Percentiles rank a stretch among this genome's conserved stretches.
phyloP scores from a whole-genome alignment of 2,113 vertebrate species.

The Serinus canaria region DNA sequence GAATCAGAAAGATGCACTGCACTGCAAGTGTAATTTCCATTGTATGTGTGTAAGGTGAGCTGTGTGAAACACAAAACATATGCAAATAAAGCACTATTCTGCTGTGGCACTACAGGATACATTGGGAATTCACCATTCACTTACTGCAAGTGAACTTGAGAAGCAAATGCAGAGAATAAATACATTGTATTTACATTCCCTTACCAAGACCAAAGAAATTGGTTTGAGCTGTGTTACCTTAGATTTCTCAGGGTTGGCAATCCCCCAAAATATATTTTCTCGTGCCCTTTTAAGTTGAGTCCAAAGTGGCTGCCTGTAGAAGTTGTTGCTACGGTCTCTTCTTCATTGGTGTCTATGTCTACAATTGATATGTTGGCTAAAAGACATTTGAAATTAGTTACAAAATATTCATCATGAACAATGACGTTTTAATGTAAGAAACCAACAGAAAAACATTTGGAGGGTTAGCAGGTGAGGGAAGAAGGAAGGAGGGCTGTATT shows the following conservation, averaged over 20 bases:
- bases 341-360: slow-evolving; percentile 83
- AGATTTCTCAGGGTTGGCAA: slow-evolving; percentile 88
- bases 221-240: slow-evolving; percentile 75
- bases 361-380: slow-evolving; percentile 87
- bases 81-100: neutral
- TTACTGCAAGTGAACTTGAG: neutral
- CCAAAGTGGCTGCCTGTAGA: slow-evolving; percentile 89
- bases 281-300: slow-evolving; percentile 89
- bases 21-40: neutral
- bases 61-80: neutral
- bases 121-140: neutral
- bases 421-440: neutral
- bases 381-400: slow-evolving; percentile 36
- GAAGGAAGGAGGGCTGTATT: neutral
- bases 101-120: neutral
- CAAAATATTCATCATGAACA: neutral
- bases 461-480: neutral
- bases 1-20: neutral
- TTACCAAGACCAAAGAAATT: neutral
- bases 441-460: neutral
- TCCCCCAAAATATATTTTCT: slow-evolving; percentile 96
- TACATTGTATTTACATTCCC: neutral
- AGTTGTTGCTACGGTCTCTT: slow-evolving; percentile 79
- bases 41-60: neutral
- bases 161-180: neutral